Percentiles rank a stretch among this genome's conserved stretches.
These are phyloP conservation scores for Leptopilina clavipes DNA, from an alignment of 1,140 invertebrate species.

Conservation along the genomic window DNA sequence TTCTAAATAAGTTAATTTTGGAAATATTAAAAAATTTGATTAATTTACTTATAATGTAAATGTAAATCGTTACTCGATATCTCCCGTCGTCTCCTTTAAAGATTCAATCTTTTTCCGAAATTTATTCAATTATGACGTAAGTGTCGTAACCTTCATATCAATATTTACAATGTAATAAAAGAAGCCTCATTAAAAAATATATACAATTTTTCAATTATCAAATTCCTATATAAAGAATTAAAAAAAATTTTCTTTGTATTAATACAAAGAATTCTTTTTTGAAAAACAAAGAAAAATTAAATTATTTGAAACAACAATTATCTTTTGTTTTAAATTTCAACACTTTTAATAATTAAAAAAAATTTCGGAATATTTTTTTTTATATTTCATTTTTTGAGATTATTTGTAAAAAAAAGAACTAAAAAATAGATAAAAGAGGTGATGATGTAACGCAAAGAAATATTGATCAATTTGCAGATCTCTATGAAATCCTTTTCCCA, in stretches of 20 bases:
- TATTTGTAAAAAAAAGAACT: too few species aligned
- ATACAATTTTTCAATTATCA: too few species aligned
- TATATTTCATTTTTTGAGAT: too few species aligned
- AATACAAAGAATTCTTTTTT: too few species aligned
- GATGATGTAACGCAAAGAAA: neutral
- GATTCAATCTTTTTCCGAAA: slow-evolving; percentile 20
- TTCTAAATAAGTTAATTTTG: slow-evolving; percentile 24
- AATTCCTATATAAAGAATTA: too few species aligned
- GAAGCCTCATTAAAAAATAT: neutral
- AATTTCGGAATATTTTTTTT: too few species aligned
- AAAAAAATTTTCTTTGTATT: too few species aligned
- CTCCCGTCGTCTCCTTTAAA: slow-evolving; percentile 10
- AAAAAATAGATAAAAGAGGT: neutral
- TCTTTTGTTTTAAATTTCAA: too few species aligned
- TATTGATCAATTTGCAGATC: slow-evolving; percentile 24
- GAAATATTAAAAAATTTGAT: slow-evolving; percentile 14
- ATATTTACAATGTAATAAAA: neutral
- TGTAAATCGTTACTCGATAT: slow-evolving; percentile 20
- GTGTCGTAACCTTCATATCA: slow-evolving; percentile 5
- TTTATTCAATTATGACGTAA: slow-evolving; percentile 26
- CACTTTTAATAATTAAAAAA: too few species aligned
- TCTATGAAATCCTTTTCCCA: slow-evolving; percentile 27
- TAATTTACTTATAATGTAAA: slow-evolving; percentile 24
- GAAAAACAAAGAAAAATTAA: too few species aligned
- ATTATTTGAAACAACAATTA: too few species aligned